Base-by-base conservation (phyloP, 2,888 invertebrate genomes). In the Incurvaria masculella region DNA sequence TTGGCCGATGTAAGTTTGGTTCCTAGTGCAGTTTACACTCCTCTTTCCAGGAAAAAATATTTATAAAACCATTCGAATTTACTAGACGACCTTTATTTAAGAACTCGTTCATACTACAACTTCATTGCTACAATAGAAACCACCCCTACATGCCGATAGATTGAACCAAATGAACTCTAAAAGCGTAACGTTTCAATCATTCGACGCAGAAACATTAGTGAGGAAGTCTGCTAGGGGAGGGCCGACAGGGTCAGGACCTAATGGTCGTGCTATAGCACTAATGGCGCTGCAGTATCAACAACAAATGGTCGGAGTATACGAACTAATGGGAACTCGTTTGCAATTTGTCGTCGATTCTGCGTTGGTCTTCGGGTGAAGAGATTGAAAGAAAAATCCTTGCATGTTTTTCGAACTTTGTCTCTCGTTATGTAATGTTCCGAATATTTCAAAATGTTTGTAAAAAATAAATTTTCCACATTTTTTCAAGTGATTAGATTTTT, bases 181-280 rank as follows among this genome's bases (percentile, higher is more conserved):
- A 73, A 72, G 70, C 73, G 72, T 72, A 72, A 72, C 72, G 72
- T 74, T 72, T 74, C 73, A 72, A 75, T 75, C 74, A 74, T 75
- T 73, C 73, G 67, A 70, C 64, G 72, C 73, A 75, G 73, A 72
- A 73, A 73, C 69, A 66, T 68, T 63, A 61, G 61, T 60, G 68
- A 70, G 69, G 69, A 14, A n/a, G n/a, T n/a, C n/a, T n/a, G 14
- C 33, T 8, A 33, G 33, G 33, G 33, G 33, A 33, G 33, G 33
- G 33, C 14, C 33, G 33, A 11, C 8, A 8, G 33, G 33, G 33
- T 33, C 33, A n/a, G 11, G 33, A 33, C 33, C 33, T 33, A 33
- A 33, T 33, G 33, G 33, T 33, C 33, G 33, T 33, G 14, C 33
- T 33, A 33, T 33, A 33, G 33, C 33, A 33, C 33, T 33, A 33